Evolutionary conservation across 2,797 vertebrate genomes (phyloP).

Genomic region (Melanotaenia parkinsoni): DNA sequence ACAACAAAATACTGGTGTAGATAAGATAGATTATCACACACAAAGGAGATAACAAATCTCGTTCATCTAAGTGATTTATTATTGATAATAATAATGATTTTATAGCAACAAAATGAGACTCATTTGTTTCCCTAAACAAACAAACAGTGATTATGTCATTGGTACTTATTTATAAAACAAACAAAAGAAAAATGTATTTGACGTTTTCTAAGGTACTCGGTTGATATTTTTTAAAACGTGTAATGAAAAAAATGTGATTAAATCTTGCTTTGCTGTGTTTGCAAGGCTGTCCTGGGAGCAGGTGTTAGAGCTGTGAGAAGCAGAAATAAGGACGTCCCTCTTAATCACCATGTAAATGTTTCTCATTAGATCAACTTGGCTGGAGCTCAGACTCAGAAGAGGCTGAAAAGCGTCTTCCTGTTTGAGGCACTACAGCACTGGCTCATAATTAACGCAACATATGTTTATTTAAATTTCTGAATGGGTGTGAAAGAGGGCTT

Average conservation of each 20-base stretch:
- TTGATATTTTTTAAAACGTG: slow-evolving; percentile 20
- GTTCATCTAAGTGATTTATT: background rate
- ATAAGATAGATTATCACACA: background rate
- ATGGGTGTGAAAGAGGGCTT: slow-evolving; percentile 80
- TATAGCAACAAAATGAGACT: background rate
- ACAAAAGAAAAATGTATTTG: no score
- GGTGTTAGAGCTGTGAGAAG: slow-evolving; percentile 55
- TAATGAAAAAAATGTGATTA: slow-evolving; percentile 19
- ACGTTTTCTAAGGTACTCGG: background rate
- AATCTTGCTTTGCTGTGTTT: slow-evolving; percentile 27
- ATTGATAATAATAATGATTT: background rate
- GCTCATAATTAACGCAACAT: slow-evolving; percentile 84
- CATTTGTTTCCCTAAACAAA: background rate
- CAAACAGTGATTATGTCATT: no score
- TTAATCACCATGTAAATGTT: slow-evolving; percentile 65
- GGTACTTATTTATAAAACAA: no score
- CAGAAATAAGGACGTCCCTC: slow-evolving; percentile 33
- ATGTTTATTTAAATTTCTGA: slow-evolving; percentile 83
- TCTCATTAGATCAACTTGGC: slow-evolving; percentile 69
- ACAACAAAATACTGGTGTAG: background rate
- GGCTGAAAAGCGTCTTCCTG: slow-evolving; percentile 63
- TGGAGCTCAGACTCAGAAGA: slow-evolving; percentile 50
- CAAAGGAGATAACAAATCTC: background rate
- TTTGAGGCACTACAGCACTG: slow-evolving; percentile 47
- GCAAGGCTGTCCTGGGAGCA: slow-evolving; percentile 36